Evolutionary conservation across 2,888 invertebrate species (phyloP).

Genomic region (Tiliacea citrago): DNA sequence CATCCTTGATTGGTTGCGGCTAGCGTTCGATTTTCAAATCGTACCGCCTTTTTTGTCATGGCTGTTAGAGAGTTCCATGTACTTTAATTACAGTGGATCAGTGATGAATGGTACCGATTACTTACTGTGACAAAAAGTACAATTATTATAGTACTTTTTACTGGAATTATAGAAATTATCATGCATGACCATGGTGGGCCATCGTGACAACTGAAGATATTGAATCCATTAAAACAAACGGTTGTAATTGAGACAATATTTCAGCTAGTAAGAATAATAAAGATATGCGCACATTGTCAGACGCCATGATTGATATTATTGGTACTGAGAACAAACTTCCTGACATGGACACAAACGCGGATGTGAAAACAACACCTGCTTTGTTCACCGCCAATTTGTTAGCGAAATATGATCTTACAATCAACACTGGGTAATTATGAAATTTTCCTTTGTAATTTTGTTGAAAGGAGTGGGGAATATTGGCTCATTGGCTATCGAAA

Average conservation of each 20-base stretch:
- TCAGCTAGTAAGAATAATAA: slow-evolving; percentile 12
- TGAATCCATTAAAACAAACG: slow-evolving; percentile 22
- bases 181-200: slow-evolving; percentile 19
- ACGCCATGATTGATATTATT: slow-evolving; percentile 52
- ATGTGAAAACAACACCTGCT: slow-evolving; percentile 54
- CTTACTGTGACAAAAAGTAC: slow-evolving; percentile 34
- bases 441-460: slow-evolving; percentile 28
- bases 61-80: slow-evolving; percentile 61
- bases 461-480: slow-evolving; percentile 10
- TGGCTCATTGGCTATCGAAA: slow-evolving; percentile 12
- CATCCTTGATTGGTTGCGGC: slow-evolving; percentile 82
- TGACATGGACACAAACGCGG: slow-evolving; percentile 56
- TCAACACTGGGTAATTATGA: slow-evolving; percentile 34
- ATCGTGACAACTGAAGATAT: slow-evolving; percentile 13
- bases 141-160: slow-evolving; percentile 44
- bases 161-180: slow-evolving; percentile 22
- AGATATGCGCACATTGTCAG: slow-evolving; percentile 31
- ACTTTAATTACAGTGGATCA: slow-evolving; percentile 54
- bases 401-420: slow-evolving; percentile 50
- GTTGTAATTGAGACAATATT: slow-evolving; percentile 11
- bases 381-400: slow-evolving; percentile 53
- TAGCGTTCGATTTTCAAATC: slow-evolving; percentile 82
- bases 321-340: slow-evolving; percentile 59
- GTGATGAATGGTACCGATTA: slow-evolving; percentile 54
- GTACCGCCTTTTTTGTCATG: slow-evolving; percentile 68